Base-by-base conservation (phyloP, 2,797 vertebrate genomes). In the Mormyrus hasselquistii region DNA sequence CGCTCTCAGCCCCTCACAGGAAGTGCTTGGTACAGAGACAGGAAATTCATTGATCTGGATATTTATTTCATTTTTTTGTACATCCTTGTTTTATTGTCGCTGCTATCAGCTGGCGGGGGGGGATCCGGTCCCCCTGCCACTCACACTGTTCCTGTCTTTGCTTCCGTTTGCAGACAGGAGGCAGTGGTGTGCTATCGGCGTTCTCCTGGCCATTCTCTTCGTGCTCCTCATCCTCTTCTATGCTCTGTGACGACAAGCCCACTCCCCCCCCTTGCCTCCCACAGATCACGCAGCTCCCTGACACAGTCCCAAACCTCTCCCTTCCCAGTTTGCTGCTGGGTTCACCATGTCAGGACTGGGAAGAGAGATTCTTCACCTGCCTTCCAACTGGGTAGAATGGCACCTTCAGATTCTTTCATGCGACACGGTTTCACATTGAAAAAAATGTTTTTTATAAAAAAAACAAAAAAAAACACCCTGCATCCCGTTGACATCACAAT, bases 121-220 rank as follows among this genome's bases (percentile, higher is more conserved):
- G 53, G 53, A 59, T n/a, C 47, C 3, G 1, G 14, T 19, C 10
- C 14, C 0, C 25, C 12, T 22, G 14, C n/a, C 52, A 12, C 55
- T 59, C 9, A 44, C 12, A 4, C 47, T n/a, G 25, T 57, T 29
- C 59, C 7, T 19, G 34, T 89, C 3, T 47, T 34, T 44, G 52
- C 53, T 55, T 50, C 41, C 83, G 12, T 38, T 62, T 94, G n/a
- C 96, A 99, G 98, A 99, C 93, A 97, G 97, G 19, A 96, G 98
- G 85, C 98, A 99, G 94, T 99, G 99, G 99, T 99, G 98, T 84
- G 98, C 98, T 44, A 99, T 99, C 2, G 96, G 97, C 0, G 1
- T 99, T 91, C 95, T 99, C 91, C 95, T 99, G 0, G 89, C 92
- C n/a, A 94, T 99, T 93, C 96, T 99, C 89, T 92, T 98, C 87